phyloP scores from a whole-genome alignment of 1,140 invertebrate genomes.

The Drosophila pachea region DNA sequence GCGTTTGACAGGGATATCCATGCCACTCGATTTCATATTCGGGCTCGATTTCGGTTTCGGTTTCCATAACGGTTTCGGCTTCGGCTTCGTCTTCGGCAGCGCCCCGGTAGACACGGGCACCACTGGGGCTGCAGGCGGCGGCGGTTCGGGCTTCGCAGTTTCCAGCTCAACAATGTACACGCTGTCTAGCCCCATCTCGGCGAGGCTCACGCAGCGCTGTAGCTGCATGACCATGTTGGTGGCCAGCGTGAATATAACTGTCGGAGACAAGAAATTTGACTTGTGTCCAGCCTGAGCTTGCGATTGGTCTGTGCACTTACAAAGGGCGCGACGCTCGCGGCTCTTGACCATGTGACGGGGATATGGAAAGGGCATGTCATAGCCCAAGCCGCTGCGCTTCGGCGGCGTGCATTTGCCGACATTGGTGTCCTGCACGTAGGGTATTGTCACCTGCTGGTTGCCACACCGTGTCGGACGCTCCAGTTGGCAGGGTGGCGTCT shows the following conservation, averaged over 20 bases:
- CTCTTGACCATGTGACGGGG: slow-evolving; percentile 27
- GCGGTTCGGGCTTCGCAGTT: neutral
- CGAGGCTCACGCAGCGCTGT: slow-evolving; percentile 1
- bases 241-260: slow-evolving; percentile 45
- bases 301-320: slow-evolving; percentile 26
- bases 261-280: no score
- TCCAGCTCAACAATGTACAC: neutral
- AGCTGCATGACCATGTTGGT: slow-evolving; percentile 36
- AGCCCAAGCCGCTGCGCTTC: slow-evolving; percentile 33
- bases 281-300: neutral
- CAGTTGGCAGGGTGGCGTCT: no score
- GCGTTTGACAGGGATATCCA: slow-evolving; percentile 1
- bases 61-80: neutral
- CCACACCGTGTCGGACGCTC: neutral
- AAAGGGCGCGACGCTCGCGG: slow-evolving; percentile 21
- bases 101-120: slow-evolving; percentile 18
- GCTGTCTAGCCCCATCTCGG: neutral
- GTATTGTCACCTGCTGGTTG: neutral
- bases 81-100: slow-evolving; percentile 29
- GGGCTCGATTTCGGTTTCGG: no score
- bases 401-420: slow-evolving; percentile 31
- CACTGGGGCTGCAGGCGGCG: no score
- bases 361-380: slow-evolving; percentile 47
- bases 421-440: neutral
- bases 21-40: no score